Evolutionary conservation across 2,888 invertebrate genomes (phyloP).

Genomic region (Euplagia quadripunctaria): DNA sequence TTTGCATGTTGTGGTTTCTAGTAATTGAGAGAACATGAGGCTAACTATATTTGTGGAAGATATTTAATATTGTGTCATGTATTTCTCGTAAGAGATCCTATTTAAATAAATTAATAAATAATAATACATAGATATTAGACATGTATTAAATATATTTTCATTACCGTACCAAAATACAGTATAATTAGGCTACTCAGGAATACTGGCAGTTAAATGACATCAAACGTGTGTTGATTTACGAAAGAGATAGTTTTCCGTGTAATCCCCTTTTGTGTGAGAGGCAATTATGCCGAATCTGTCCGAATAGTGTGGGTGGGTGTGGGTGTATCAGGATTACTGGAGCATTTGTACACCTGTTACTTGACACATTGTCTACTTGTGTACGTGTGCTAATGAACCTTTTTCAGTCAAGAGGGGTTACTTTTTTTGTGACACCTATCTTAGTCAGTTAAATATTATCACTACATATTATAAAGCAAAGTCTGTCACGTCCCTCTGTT

Average conservation of each 20-base stretch:
- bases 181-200: slow-evolving; percentile 9
- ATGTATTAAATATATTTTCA: too few species aligned
- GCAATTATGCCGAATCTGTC: slow-evolving; percentile 30
- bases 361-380: neutral
- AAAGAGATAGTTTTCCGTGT: slow-evolving; percentile 23
- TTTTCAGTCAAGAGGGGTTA: neutral
- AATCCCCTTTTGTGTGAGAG: slow-evolving; percentile 22
- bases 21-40: too few species aligned
- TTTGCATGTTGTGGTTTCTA: too few species aligned
- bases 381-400: neutral
- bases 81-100: too few species aligned
- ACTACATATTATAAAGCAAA: too few species aligned
- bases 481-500: too few species aligned
- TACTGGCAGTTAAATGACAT: slow-evolving; percentile 5
- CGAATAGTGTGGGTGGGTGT: slow-evolving; percentile 9
- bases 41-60: too few species aligned
- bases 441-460: too few species aligned
- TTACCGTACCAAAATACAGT: too few species aligned
- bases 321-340: neutral
- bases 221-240: slow-evolving; percentile 8
- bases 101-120: too few species aligned
- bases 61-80: too few species aligned
- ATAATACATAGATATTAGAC: too few species aligned
- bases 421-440: neutral
- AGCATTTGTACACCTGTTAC: neutral